These are phyloP conservation scores for Scaptodrosophila lebanonensis DNA, from an alignment of 1,140 invertebrate species.

Conservation along the genomic window DNA sequence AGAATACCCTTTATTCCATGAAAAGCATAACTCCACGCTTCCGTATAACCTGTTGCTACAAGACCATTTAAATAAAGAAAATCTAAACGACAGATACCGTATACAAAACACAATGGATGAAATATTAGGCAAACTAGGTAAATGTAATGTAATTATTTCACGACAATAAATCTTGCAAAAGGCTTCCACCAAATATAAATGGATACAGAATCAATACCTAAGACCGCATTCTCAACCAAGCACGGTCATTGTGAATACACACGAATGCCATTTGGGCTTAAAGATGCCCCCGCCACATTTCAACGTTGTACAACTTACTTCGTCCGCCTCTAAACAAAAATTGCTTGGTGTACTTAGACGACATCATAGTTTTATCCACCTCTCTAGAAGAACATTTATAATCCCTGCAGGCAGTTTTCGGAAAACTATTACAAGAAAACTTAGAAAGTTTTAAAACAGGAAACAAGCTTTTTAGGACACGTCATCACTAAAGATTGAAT, in stretches of 20 bases:
- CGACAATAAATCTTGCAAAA: constrained; percentile 74
- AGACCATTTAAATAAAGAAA: constrained; percentile 63
- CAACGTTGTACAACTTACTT: constrained; percentile 57
- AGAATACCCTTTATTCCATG: no score
- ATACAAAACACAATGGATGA: constrained; percentile 78
- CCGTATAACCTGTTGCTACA: no score
- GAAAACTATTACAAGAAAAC: constrained; percentile 39
- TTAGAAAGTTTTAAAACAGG: constrained; percentile 46
- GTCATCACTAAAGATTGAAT: constrained; percentile 43
- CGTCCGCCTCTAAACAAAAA: constrained; percentile 63
- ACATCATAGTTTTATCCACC: constrained; percentile 66
- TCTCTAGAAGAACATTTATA: constrained; percentile 58
- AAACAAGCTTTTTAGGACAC: constrained; percentile 59
- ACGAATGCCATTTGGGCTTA: constrained; percentile 16
- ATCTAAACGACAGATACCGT: constrained; percentile 77
- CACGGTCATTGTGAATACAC: constrained; percentile 3
- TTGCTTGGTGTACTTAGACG: constrained; percentile 47
- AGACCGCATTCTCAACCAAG: not conserved
- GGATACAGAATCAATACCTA: constrained; percentile 5
- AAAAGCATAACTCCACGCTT: no score
- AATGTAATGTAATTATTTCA: constrained; percentile 76
- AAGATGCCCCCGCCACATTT: constrained; percentile 73
- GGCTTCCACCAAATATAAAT: constrained; percentile 78
- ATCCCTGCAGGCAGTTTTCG: constrained; percentile 64
- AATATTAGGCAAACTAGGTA: constrained; percentile 76